Percentiles rank a stretch among this genome's conserved stretches.
These are phyloP conservation scores for Archips crataeganus DNA, from an alignment of 2,888 invertebrate species.

Conservation along the genomic window DNA sequence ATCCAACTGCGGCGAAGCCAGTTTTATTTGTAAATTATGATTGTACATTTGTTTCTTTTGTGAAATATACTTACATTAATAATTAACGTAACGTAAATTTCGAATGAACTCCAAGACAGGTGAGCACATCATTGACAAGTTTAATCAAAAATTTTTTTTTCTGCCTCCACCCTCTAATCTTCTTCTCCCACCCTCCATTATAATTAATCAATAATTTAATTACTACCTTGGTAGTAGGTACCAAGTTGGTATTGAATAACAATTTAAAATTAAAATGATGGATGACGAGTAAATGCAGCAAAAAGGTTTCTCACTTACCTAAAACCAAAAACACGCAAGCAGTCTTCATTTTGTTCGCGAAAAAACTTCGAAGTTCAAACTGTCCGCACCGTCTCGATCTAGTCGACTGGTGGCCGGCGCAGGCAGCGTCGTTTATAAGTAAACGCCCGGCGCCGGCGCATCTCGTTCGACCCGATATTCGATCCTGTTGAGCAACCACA, in stretches of 20 bases:
- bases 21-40: no score
- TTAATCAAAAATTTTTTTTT: no score
- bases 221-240: no score
- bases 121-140: no score
- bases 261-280: no score
- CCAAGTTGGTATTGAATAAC: no score
- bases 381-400: slow-evolving; percentile 22
- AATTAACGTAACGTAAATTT: no score
- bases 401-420: slow-evolving; percentile 33
- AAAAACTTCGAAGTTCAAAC: background rate
- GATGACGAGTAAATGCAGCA: background rate
- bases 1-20: no score
- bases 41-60: no score
- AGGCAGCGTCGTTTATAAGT: slow-evolving; percentile 53
- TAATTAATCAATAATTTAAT: background rate
- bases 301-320: slow-evolving; percentile 55
- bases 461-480: slow-evolving; percentile 8
- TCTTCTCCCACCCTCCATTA: background rate
- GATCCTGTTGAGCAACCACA: background rate
- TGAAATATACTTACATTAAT: no score
- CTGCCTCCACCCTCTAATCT: no score
- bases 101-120: no score
- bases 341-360: slow-evolving; percentile 55
- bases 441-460: slow-evolving; percentile 44
- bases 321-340: slow-evolving; percentile 55